Evolutionary conservation across 2,888 invertebrate genomes (phyloP), one percentile per base, ranked within the genome.

Genomic region (Catonia carolina): DNA sequence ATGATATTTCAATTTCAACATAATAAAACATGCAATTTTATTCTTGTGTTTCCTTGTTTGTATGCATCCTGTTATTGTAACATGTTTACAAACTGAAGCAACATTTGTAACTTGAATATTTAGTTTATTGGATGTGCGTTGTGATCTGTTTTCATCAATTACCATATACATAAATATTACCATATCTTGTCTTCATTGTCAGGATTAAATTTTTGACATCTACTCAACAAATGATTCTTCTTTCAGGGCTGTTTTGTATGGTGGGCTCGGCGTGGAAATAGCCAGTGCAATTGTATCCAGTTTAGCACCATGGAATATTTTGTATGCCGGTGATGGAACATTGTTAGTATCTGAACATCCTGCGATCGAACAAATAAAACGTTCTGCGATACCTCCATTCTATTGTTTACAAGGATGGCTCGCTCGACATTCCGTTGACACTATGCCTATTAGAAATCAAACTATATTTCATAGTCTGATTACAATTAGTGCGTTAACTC

Each of bases 221-320:
- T n/a, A n/a, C n/a, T n/a, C n/a, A n/a, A n/a, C n/a, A n/a, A n/a
- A n/a, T n/a, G n/a, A n/a, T n/a, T n/a, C n/a, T n/a, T n/a, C n/a
- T n/a, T 68, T n/a, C 64, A 78, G 76, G 55, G 69, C 77, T 3
- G 67, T 78, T 6, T 66, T 77, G 42, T 78, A 75, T 67, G 78
- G 78, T 20, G 67, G 74, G 49, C 59, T 78, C 18, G 77, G 77
- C 10, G 69, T 74, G 35, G 73, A 75, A 65, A 69, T 79, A 33
- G 73, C 74, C 1, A 66, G 72, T 53, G 76, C 76, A 1, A 67
- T 78, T 17, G 66, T 76, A 2, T 71, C 72, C 7, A 71, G 75
- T 23, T 69, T 78, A 55, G 69, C 74, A 20, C 74, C 75, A 0
- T 72, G 73, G 69, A 71, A 73, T 35, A 66, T 69, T 2, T 61